Evolutionary conservation across 2,888 invertebrate species (phyloP).

Genomic region (Enchytraeus crypticus): DNA sequence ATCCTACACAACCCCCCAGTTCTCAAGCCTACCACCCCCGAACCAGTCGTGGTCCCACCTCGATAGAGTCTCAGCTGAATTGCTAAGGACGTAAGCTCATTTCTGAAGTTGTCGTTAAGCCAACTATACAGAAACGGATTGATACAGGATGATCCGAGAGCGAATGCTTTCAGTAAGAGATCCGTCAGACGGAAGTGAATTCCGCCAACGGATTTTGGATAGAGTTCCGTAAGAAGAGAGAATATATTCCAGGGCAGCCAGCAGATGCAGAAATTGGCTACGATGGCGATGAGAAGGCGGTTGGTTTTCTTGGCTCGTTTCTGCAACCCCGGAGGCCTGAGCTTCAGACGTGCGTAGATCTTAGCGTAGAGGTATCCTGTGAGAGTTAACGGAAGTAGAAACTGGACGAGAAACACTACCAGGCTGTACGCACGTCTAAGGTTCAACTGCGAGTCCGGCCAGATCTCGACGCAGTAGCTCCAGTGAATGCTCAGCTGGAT

Average conservation of each 20-base stretch:
- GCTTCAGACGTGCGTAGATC: conserved; percentile 4
- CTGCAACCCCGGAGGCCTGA: not conserved
- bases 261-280: conserved; percentile 38
- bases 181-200: conserved; percentile 38
- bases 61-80: conserved; percentile 28
- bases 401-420: conserved; percentile 5
- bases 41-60: not conserved
- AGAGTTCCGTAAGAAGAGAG: conserved; percentile 35
- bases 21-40: not conserved
- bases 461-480: conserved; percentile 38
- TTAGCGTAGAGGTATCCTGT: conserved; percentile 6
- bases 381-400: conserved; percentile 9
- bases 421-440: conserved; percentile 29
- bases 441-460: conserved; percentile 26
- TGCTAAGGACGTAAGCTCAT: conserved; percentile 60
- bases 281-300: conserved; percentile 40
- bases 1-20: no score
- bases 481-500: conserved; percentile 31
- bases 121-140: conserved; percentile 86
- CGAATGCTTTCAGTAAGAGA: conserved; percentile 39
- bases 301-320: conserved; percentile 30
- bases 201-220: conserved; percentile 29
- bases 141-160: conserved; percentile 79
- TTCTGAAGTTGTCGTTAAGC: conserved; percentile 84
- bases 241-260: conserved; percentile 44